Evolutionary conservation across 2,888 invertebrate species (phyloP).

Genomic region (Euzophera pinguis): DNA sequence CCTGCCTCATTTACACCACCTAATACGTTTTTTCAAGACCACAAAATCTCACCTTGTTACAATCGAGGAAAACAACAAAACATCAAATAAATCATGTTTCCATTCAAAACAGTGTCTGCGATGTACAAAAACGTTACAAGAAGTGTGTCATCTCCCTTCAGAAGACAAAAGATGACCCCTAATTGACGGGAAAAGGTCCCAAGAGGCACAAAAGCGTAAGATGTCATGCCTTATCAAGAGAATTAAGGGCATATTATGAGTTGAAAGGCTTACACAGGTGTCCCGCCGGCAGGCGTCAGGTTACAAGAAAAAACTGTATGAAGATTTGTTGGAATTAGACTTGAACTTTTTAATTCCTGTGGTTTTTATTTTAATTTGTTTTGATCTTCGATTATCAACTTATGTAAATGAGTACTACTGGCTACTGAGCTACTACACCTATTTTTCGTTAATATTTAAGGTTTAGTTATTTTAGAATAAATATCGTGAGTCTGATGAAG

Average conservation of each 20-base stretch:
- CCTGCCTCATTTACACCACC: slow-evolving; percentile 21
- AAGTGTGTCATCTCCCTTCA: slow-evolving; percentile 69
- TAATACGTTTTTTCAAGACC: slow-evolving; percentile 41
- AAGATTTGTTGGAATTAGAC: background rate
- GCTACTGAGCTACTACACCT: too few relatives aligned
- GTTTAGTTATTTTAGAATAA: too few relatives aligned
- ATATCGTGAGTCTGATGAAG: too few relatives aligned
- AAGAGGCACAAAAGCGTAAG: slow-evolving; percentile 65
- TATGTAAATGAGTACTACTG: too few relatives aligned
- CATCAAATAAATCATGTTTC: slow-evolving; percentile 69
- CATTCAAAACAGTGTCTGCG: slow-evolving; percentile 69
- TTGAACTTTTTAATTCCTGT: background rate
- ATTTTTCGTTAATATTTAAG: too few relatives aligned
- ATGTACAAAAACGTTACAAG: slow-evolving; percentile 41
- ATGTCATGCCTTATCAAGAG: slow-evolving; percentile 76
- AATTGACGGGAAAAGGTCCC: slow-evolving; percentile 65
- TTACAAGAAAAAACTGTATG: slow-evolving; percentile 35
- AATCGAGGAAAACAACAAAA: slow-evolving; percentile 67
- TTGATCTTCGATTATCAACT: too few relatives aligned
- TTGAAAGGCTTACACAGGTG: slow-evolving; percentile 79
- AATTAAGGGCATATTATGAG: slow-evolving; percentile 76
- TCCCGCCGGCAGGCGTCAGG: slow-evolving; percentile 40
- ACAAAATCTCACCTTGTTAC: slow-evolving; percentile 40
- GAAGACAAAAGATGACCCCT: slow-evolving; percentile 64
- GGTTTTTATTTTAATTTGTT: background rate